These are phyloP conservation scores for Scolopax rusticola DNA, from an alignment of 2,797 vertebrate species.

Conservation along the genomic window DNA sequence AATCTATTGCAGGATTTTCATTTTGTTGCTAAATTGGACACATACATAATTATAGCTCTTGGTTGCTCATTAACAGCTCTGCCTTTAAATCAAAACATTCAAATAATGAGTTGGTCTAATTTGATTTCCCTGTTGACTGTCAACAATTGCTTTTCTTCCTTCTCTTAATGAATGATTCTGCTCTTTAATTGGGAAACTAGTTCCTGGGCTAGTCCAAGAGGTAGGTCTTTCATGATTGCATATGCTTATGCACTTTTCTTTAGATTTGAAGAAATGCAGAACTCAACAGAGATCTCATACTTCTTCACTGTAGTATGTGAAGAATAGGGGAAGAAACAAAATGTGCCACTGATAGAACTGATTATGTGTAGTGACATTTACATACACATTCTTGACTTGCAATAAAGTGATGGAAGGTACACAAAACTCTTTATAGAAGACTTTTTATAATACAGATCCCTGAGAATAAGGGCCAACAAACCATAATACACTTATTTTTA, in stretches of 20 bases:
- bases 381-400: neutral
- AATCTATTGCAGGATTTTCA: slow-evolving; percentile 11
- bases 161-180: slow-evolving; percentile 37
- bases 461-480: neutral
- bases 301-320: neutral
- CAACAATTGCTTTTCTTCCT: slow-evolving; percentile 33
- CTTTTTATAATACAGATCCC: neutral
- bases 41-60: slow-evolving; percentile 49
- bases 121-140: slow-evolving; percentile 55
- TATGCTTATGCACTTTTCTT: neutral
- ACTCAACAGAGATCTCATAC: neutral
- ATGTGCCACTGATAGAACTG: neutral
- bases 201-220: neutral
- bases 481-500: neutral
- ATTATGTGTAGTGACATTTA: neutral
- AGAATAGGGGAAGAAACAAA: neutral
- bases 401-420: neutral
- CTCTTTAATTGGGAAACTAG: slow-evolving; percentile 21
- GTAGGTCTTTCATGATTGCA: neutral
- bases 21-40: slow-evolving; percentile 40
- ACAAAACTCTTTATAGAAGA: neutral
- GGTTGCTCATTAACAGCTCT: slow-evolving; percentile 52
- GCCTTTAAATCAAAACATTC: slow-evolving; percentile 58
- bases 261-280: neutral
- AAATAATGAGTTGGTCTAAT: slow-evolving; percentile 66